Conservation (phyloP, 2,888 invertebrate genomes). For the Stenichneumon culpator region DNA sequence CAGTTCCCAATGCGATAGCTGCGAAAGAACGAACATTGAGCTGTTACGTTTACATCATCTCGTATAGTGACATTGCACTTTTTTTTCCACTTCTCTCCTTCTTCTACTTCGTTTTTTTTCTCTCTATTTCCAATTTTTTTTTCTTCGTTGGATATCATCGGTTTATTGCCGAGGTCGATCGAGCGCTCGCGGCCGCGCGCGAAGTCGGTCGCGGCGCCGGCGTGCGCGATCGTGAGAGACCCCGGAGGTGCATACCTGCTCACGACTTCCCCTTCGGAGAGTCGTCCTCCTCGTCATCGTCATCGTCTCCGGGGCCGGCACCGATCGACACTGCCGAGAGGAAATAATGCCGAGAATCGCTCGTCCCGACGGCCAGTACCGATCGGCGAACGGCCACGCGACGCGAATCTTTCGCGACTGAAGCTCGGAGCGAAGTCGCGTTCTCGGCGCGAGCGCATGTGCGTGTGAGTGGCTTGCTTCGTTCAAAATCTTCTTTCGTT, state of each 20-base stretch:
- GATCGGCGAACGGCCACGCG: constrained; percentile 61
- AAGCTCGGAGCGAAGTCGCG: neutral
- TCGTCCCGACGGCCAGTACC: constrained; percentile 60
- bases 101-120: neutral
- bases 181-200: constrained; percentile 45
- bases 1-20: constrained; percentile 41
- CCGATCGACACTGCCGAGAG: constrained; percentile 56
- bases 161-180: constrained; percentile 43
- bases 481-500: neutral
- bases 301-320: constrained; percentile 37
- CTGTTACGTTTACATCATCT: constrained; percentile 58
- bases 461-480: constrained; percentile 4
- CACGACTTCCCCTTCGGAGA: constrained; percentile 57
- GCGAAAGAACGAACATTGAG: constrained; percentile 41
- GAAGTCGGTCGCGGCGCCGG: constrained; percentile 60
- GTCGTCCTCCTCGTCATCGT: constrained; percentile 53
- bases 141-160: constrained; percentile 26
- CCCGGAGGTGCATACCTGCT: constrained; percentile 64
- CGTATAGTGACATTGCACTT: constrained; percentile 55
- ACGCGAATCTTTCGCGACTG: constrained; percentile 46
- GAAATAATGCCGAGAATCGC: constrained; percentile 59
- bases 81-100: neutral
- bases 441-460: neutral
- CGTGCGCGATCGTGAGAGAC: constrained; percentile 52
- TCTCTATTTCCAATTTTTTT: constrained; percentile 19